These are phyloP conservation scores for Ochropleura leucogaster DNA, from an alignment of 2,888 invertebrate genomes.

Conservation along the genomic window DNA sequence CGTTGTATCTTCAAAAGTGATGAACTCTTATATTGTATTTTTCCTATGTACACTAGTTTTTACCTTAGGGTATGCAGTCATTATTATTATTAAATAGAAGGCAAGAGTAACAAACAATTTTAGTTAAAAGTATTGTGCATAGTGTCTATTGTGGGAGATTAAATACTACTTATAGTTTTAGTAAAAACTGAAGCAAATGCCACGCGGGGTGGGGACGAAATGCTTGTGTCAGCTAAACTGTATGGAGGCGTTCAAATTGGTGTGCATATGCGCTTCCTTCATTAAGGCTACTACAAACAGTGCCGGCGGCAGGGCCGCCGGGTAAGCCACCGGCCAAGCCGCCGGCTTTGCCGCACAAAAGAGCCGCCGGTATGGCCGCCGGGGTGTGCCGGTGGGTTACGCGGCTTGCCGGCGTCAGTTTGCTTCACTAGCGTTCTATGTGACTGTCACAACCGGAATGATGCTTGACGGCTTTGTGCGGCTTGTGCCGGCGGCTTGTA, in stretches of 20 bases:
- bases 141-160: slow-evolving; percentile 11
- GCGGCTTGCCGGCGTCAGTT: too few relatives aligned
- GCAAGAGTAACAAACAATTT: slow-evolving; percentile 37
- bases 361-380: too few relatives aligned
- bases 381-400: too few relatives aligned
- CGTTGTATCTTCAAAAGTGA: background rate
- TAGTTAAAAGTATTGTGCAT: slow-evolving; percentile 39
- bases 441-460: too few relatives aligned
- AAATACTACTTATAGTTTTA: slow-evolving; percentile 1
- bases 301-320: too few relatives aligned
- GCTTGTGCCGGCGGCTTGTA: too few relatives aligned
- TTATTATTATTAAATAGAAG: slow-evolving; percentile 18
- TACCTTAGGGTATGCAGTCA: slow-evolving; percentile 19
- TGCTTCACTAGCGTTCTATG: too few relatives aligned
- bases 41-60: slow-evolving; percentile 5
- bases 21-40: background rate
- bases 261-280: background rate
- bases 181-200: background rate
- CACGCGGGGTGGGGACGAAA: background rate
- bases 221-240: background rate
- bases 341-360: too few relatives aligned
- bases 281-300: too few relatives aligned
- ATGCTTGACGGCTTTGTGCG: too few relatives aligned
- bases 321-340: too few relatives aligned
- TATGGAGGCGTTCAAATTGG: background rate